Evolutionary conservation across 2,113 vertebrate species (phyloP), one percentile per base, ranked within the genome.

Genomic region (Daphoenositta chrysoptera): DNA sequence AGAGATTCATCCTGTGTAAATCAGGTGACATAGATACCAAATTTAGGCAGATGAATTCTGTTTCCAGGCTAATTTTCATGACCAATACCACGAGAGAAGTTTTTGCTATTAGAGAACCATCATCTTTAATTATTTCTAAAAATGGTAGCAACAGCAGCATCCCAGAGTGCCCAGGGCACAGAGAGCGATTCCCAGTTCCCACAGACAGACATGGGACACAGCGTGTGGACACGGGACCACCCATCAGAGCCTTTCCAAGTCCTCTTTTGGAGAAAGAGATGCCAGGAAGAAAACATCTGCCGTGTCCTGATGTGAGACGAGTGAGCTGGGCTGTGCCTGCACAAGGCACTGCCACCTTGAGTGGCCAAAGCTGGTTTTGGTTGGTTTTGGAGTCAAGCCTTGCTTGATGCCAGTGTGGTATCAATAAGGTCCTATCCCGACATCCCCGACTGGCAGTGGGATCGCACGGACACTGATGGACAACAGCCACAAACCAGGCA

Each of bases 221-320:
- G 2, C 1, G 1, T 39, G 15, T n/a, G 53, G n/a, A 30, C 30
- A 27, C 0, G 0, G 20, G 12, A 56, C 4, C 48, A 50, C 35
- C 18, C 50, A 33, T 31, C 15, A 18, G 30, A 30, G 28, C 37
- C 21, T 83, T 81, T 69, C 73, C 30, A 57, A n/a, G n/a, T 26
- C 42, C 8, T 92, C 68, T 87, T 75, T 69, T 92, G 88, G 61
- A 95, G 89, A 89, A 92, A 93, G 68, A 96, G 60, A 66, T 64
- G 83, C 14, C 47, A 48, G 56, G 7, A 26, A 58, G 21, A 39
- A 78, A 81, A 22, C 65, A 33, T 24, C 92, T 87, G 72, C 75
- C 54, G 23, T 79, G 61, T 20, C 70, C 53, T 88, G 72, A 58
- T 15, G 17, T 20, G 50, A 83, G 78, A 60, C 28, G 84, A 87